Evolutionary conservation across 2,797 vertebrate species (phyloP), one percentile per base, ranked within the genome.

Genomic region (Rhabdophis nuchalis): DNA sequence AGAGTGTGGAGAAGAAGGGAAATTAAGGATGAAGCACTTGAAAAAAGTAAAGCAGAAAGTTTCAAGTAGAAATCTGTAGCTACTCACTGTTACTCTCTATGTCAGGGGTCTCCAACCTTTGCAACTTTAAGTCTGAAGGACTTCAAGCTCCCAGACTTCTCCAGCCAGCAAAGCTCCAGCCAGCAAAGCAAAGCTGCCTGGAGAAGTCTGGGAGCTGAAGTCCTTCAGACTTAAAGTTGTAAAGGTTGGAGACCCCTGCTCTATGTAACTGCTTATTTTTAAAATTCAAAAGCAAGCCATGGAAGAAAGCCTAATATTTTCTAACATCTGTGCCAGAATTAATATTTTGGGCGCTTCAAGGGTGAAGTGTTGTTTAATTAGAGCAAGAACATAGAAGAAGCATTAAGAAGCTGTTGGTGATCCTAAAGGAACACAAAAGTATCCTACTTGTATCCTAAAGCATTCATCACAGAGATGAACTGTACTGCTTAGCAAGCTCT

Each of bases 401-500:
- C 36, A 56, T 23, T 89, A 18, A 89, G 41, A 41, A 46, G 90
- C 87, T 54, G 41, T 14, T 20, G 46, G 25, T 54, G 16, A 12
- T 53, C 25, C 25, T 53, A 58, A 53, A 7, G 61, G 82, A 86
- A 89, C 25, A 60, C 41, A 12, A 68, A 86, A 46, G 25, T 41
- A 57, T 86, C 58, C 32, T 58, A 52, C 5, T 89, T 29, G 9
- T 54, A 32, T 14, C 60, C 1, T 12, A 29, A 86, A 77, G 10
- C 12, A 58, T 5, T 20, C 13, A 53, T 57, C 86, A 14, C 20
- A 58, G 20, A 1, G 58, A 58, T 89, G 88, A 93, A 88, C 88
- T 93, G 88, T 93, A 94, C 60, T 94, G 89, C 85, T 89, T 91
- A 94, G 53, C 85, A 61, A 0, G 0, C 41, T 92, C 91, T 90